These are phyloP conservation scores for Macrophya annulata DNA, from an alignment of 2,888 invertebrate genomes.

Conservation along the genomic window DNA sequence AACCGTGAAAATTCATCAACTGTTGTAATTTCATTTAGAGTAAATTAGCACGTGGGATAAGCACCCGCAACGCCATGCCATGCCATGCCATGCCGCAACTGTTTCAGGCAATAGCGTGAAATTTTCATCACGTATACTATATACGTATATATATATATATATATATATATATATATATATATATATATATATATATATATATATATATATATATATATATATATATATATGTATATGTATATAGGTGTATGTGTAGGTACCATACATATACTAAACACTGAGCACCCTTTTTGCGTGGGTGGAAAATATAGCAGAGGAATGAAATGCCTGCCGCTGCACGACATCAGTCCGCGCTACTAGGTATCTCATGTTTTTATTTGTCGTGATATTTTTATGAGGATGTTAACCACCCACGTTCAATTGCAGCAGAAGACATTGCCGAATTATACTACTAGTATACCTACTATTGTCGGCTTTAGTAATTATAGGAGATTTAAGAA, in stretches of 20 bases:
- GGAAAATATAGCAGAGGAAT: neutral
- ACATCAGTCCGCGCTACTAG: neutral
- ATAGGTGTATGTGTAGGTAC: neutral
- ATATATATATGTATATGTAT: too few species aligned
- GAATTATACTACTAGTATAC: neutral
- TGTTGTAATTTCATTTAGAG: conserved; percentile 32
- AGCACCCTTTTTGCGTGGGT: conserved; percentile 44
- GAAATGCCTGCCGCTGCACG: neutral
- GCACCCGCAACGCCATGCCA: neutral
- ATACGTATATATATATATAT: too few species aligned
- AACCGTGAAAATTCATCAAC: neutral
- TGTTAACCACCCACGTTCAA: conserved; percentile 69
- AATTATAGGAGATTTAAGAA: neutral
- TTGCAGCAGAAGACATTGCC: conserved; percentile 59
- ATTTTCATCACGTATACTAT: conserved; percentile 14
- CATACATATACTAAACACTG: neutral
- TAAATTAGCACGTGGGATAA: conserved; percentile 51
- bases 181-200: too few species aligned
- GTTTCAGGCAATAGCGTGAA: conserved; percentile 17
- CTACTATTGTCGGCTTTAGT: neutral
- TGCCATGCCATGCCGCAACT: neutral
- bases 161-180: too few species aligned
- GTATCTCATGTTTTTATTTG: conserved; percentile 61
- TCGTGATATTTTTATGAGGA: conserved; percentile 66
- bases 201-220: too few species aligned